Percentiles rank a stretch among this genome's conserved stretches.
Conservation (phyloP, 2,113 vertebrate genomes). For the Lepus europaeus region DNA sequence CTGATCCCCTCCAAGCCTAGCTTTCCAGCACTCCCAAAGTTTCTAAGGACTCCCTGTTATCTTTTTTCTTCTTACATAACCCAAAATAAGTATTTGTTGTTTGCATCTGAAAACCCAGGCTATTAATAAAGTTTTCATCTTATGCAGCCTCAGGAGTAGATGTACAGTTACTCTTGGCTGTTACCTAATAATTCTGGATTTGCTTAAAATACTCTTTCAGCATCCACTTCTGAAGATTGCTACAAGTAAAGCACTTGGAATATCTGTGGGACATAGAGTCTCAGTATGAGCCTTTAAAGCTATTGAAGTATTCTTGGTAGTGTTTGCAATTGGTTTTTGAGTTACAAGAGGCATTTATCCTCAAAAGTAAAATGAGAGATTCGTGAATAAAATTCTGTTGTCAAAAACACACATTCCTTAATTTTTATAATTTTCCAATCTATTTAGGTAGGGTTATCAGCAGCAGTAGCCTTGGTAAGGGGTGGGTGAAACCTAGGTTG, state of each 20-base stretch:
- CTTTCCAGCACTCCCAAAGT: background rate
- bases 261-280: background rate
- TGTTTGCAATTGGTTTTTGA: background rate
- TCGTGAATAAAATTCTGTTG: constrained; percentile 39
- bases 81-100: constrained; percentile 9
- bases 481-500: background rate
- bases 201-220: background rate
- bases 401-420: background rate
- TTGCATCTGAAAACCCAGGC: background rate
- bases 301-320: background rate
- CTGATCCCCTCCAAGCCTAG: background rate
- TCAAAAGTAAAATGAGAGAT: background rate
- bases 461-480: background rate
- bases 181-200: background rate
- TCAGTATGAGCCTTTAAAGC: background rate
- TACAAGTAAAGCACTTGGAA: background rate
- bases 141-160: no score
- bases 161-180: background rate
- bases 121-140: background rate
- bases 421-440: constrained; percentile 36
- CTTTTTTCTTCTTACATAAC: background rate
- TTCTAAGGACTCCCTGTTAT: background rate
- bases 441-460: background rate
- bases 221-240: background rate
- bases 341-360: background rate